A percentile compares a stretch with the other conserved stretches of the same genome.
Evolutionary conservation across 2,888 invertebrate genomes (phyloP).

Genomic region (Brachylomia viminalis): DNA sequence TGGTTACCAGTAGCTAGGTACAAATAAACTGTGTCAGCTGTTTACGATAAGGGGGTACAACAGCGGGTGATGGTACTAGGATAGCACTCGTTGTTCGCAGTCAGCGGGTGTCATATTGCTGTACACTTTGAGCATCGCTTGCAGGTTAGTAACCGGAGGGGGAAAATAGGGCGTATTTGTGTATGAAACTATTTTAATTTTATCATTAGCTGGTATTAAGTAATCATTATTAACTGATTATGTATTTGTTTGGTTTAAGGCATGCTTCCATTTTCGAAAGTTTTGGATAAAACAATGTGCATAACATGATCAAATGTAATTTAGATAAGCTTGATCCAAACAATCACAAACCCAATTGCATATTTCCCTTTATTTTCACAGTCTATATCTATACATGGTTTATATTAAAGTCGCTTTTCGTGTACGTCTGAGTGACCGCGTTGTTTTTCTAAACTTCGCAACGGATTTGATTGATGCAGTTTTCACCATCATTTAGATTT

Average conservation of each 20-base stretch:
- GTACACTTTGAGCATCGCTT: slow-evolving; percentile 44
- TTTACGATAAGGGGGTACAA: slow-evolving; percentile 37
- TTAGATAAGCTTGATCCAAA: background rate
- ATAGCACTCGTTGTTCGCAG: slow-evolving; percentile 38
- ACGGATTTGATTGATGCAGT: too few species aligned
- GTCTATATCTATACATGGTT: too few species aligned
- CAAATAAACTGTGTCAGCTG: slow-evolving; percentile 57
- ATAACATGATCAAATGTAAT: background rate
- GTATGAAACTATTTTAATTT: background rate
- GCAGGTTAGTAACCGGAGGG: slow-evolving; percentile 1
- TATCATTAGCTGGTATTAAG: background rate
- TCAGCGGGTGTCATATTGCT: slow-evolving; percentile 41
- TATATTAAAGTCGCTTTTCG: too few species aligned
- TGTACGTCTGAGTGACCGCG: too few species aligned
- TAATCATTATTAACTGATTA: background rate
- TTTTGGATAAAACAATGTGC: background rate
- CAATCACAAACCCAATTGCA: background rate
- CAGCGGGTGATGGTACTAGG: slow-evolving; percentile 39
- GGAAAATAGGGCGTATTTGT: background rate
- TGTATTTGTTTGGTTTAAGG: background rate
- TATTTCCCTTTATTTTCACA: background rate
- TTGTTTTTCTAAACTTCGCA: too few species aligned
- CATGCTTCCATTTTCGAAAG: background rate
- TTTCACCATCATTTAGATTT: too few species aligned
- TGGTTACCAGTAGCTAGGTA: slow-evolving; percentile 16